Conservation (phyloP, 2,797 vertebrate genomes). For the Diglossa cyanea region DNA sequence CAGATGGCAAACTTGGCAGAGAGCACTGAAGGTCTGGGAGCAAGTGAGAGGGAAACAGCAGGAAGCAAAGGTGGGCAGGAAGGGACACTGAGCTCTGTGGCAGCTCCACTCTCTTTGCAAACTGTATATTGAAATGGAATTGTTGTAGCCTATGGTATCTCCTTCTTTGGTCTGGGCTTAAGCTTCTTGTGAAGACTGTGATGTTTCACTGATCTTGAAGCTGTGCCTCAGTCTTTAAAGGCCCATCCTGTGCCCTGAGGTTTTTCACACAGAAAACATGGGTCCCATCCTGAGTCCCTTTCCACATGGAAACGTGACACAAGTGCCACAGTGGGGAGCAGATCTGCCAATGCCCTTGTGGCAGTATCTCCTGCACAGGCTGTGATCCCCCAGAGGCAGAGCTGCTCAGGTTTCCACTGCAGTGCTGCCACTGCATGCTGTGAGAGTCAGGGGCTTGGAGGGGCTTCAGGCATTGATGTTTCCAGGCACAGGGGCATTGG, state of each 20-base stretch:
- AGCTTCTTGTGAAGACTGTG: background rate
- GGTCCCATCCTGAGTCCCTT: background rate
- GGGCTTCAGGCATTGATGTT: background rate
- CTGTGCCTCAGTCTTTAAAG: background rate
- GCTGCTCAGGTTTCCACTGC: background rate
- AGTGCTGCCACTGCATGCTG: background rate
- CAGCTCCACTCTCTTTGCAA: background rate
- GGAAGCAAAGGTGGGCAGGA: conserved; percentile 64
- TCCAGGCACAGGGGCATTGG: background rate
- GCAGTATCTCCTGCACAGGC: background rate
- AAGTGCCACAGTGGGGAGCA: background rate
- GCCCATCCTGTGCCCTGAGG: background rate
- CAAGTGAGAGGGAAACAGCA: background rate
- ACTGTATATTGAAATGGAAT: background rate
- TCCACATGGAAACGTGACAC: fast-evolving
- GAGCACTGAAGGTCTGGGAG: background rate
- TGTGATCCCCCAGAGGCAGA: background rate
- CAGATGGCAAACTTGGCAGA: conserved; percentile 37
- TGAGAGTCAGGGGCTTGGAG: background rate
- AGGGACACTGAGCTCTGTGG: background rate
- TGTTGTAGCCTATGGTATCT: background rate
- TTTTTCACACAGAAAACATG: background rate
- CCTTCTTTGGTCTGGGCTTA: background rate
- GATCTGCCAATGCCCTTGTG: background rate
- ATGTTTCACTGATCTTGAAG: background rate